Conservation (phyloP, 2,113 vertebrate genomes). For the Cyanoramphus novaezelandiae region DNA sequence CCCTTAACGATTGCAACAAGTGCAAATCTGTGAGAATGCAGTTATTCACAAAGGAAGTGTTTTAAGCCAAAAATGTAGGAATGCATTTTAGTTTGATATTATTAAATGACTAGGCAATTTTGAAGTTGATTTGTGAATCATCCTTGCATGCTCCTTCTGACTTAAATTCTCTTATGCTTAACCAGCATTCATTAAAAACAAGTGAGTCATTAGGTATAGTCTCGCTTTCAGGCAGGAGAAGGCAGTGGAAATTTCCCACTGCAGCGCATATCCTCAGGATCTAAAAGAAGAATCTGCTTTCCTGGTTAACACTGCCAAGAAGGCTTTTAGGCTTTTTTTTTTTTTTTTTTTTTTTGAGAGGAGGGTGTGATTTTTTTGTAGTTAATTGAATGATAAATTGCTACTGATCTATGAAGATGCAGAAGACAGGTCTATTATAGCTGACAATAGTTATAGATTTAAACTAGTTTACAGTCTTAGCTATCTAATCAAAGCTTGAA, state of each 20-base stretch:
- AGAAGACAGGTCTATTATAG: not conserved
- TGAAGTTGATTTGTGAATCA: not conserved
- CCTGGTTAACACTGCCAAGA: not conserved
- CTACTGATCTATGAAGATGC: not conserved
- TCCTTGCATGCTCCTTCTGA: not conserved
- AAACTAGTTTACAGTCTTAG: not conserved
- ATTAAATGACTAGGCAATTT: not conserved
- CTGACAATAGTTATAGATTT: not conserved
- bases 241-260: slow-evolving; percentile 4
- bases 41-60: not conserved
- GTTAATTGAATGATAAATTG: slow-evolving; percentile 36
- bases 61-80: not conserved
- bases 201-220: not conserved
- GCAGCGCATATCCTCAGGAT: not conserved
- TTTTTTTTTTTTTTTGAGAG: not conserved
- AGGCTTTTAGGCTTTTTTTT: not conserved
- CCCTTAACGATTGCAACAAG: not conserved
- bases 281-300: not conserved
- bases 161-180: not conserved
- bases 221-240: not conserved
- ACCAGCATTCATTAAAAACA: not conserved
- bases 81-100: not conserved
- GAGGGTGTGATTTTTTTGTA: not conserved
- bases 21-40: not conserved
- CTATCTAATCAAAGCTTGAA: not conserved